phyloP scores from a whole-genome alignment of 2,888 invertebrate species.

The Auanema sp. region DNA sequence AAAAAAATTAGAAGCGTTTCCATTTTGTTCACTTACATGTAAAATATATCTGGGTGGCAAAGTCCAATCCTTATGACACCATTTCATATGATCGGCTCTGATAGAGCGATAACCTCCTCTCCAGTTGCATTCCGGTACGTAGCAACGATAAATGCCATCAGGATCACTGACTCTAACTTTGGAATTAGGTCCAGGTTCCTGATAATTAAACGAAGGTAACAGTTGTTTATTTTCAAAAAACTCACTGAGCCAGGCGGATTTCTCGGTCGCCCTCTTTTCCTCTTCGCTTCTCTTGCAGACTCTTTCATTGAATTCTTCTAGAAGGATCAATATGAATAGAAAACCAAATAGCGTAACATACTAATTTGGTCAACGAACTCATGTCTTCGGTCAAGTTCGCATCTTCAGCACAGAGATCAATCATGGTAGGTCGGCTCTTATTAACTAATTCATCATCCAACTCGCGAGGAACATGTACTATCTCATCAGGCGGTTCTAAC shows the following conservation, averaged over 20 bases:
- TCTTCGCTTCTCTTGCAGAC: too few species aligned
- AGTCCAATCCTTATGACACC: slow-evolving; percentile 38
- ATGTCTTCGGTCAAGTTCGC: too few species aligned
- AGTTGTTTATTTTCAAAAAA: neutral
- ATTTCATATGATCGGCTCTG: slow-evolving; percentile 42
- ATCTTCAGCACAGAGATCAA: too few species aligned
- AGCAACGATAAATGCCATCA: slow-evolving; percentile 42
- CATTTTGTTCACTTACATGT: slow-evolving; percentile 19
- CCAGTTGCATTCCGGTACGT: slow-evolving; percentile 32
- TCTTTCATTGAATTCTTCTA: too few species aligned
- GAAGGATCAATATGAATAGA: too few species aligned
- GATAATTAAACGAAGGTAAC: neutral
- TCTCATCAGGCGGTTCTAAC: too few species aligned
- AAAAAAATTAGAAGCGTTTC: neutral
- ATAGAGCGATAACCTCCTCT: slow-evolving; percentile 39
- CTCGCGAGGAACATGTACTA: too few species aligned
- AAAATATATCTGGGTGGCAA: slow-evolving; percentile 32
- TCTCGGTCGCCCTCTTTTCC: slow-evolving; percentile 14
- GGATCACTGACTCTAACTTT: slow-evolving; percentile 23
- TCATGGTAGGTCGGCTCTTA: too few species aligned
- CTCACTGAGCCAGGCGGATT: slow-evolving; percentile 17
- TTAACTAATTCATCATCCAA: too few species aligned
- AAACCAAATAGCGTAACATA: too few species aligned
- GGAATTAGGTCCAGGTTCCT: slow-evolving; percentile 18
- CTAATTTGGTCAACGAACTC: too few species aligned